phyloP scores from a whole-genome alignment of 2,113 vertebrate species.

The Motacilla alba region DNA sequence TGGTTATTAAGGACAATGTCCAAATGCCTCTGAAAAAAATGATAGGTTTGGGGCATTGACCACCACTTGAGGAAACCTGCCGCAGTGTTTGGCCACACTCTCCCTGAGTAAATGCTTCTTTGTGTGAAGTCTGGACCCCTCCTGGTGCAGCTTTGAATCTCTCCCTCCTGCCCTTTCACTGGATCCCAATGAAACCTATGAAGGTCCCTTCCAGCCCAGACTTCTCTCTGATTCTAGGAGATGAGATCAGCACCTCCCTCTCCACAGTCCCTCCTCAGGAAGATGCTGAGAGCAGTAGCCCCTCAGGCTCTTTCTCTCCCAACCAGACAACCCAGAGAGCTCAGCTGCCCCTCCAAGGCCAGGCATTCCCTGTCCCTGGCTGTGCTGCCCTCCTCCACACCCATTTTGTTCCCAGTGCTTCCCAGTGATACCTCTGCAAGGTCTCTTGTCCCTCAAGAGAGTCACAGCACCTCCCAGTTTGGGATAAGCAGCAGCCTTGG shows the following conservation, averaged over 20 bases:
- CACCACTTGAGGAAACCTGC: neutral
- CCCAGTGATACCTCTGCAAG: neutral
- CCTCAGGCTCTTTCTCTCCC: neutral
- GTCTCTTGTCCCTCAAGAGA: neutral
- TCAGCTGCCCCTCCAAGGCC: accelerated
- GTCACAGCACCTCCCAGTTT: neutral
- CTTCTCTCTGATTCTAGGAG: too few relatives aligned
- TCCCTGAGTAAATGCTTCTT: neutral
- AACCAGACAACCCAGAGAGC: neutral
- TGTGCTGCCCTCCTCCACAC: neutral
- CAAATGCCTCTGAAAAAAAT: neutral
- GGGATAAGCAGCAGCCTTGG: neutral
- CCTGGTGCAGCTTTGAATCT: neutral
- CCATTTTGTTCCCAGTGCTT: neutral
- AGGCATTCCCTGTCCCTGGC: neutral
- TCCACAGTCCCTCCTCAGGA: neutral
- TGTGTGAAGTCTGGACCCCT: neutral
- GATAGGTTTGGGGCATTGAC: neutral
- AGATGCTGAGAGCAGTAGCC: neutral
- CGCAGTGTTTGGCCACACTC: neutral
- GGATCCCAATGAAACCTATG: neutral
- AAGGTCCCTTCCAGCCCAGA: neutral
- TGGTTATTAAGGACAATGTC: neutral
- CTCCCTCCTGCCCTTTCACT: neutral
- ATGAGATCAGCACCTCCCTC: neutral